Conservation (phyloP, 2,888 invertebrate species). For the Drosophila birchii region DNA sequence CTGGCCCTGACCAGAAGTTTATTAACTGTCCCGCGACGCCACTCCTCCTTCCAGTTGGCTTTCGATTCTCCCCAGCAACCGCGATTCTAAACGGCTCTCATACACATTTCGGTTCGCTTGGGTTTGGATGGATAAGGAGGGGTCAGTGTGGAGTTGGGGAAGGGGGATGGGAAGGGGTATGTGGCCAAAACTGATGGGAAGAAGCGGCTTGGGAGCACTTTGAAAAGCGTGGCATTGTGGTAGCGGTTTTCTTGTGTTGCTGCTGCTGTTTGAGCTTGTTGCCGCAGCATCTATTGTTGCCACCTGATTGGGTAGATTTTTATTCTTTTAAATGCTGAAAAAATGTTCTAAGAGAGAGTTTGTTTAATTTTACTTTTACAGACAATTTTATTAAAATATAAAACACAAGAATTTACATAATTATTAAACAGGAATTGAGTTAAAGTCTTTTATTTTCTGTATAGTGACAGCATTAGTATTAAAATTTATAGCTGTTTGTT, state of each 20-base stretch:
- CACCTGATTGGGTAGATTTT: background rate
- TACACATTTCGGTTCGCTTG: conserved; percentile 43
- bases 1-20: conserved; percentile 72
- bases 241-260: conserved; percentile 32
- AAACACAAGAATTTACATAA: no score
- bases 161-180: background rate
- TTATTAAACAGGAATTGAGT: background rate
- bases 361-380: background rate
- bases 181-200: conserved; percentile 10
- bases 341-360: background rate
- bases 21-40: conserved; percentile 54
- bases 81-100: conserved; percentile 69
- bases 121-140: background rate
- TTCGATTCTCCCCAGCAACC: conserved; percentile 24
- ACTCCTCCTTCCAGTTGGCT: conserved; percentile 12
- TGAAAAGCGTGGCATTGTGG: conserved; percentile 50
- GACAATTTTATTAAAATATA: background rate
- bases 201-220: conserved; percentile 50
- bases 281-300: conserved; percentile 4
- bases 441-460: background rate
- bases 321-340: background rate
- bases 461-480: background rate
- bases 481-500: background rate
- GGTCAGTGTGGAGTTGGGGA: background rate
- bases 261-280: conserved; percentile 16